phyloP scores from a whole-genome alignment of 1,140 invertebrate genomes.

The Pseudomyrmex dendroicus region DNA sequence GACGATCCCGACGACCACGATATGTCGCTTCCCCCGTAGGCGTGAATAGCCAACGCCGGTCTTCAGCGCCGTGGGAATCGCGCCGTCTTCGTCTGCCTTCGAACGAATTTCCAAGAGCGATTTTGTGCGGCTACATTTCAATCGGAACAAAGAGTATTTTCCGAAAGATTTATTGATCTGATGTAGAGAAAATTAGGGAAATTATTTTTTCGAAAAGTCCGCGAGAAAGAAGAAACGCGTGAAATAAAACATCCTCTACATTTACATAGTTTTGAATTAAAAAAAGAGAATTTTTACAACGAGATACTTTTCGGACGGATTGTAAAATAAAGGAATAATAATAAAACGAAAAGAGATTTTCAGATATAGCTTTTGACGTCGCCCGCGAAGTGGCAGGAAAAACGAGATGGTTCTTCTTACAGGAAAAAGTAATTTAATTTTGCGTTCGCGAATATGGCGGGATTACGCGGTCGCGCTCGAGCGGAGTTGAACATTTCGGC shows the following conservation, averaged over 20 bases:
- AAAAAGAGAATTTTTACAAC: no score
- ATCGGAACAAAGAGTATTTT: conserved; percentile 24
- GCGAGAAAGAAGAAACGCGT: background rate
- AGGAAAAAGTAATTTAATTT: conserved; percentile 13
- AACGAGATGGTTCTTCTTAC: conserved; percentile 18
- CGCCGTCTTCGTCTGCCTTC: conserved; percentile 44
- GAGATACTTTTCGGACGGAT: background rate
- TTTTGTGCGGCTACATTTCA: conserved; percentile 19
- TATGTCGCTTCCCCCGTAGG: conserved; percentile 10
- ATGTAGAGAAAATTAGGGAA: background rate
- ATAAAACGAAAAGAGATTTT: background rate
- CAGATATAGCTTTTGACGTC: background rate
- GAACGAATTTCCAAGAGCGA: conserved; percentile 14
- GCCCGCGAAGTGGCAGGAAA: conserved; percentile 3
- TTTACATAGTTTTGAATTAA: no score
- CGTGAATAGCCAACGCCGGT: conserved; percentile 2
- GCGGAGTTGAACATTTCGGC: conserved; percentile 42
- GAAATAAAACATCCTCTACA: no score
- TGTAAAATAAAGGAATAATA: no score
- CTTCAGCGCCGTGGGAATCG: conserved; percentile 39
- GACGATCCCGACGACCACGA: conserved; percentile 27
- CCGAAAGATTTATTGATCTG: conserved; percentile 4
- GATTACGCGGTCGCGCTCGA: conserved; percentile 31
- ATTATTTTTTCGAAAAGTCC: background rate
- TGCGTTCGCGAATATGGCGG: background rate